These are phyloP conservation scores for Brachionus paranguensis DNA, from an alignment of 1,140 invertebrate species.

Conservation along the genomic window DNA sequence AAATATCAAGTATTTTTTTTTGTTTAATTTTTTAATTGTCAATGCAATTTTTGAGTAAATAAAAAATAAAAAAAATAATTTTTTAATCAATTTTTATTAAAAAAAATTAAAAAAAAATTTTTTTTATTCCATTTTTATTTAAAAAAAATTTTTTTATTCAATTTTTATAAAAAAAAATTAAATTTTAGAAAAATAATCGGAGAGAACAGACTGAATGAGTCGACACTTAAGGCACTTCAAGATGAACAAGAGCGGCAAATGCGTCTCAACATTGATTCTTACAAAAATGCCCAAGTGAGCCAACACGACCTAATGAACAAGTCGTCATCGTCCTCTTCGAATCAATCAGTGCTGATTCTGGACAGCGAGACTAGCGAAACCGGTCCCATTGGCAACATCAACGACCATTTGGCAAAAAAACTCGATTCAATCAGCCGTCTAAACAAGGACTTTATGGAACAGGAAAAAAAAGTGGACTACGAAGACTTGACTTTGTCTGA, in stretches of 20 bases:
- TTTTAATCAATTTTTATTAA: background rate
- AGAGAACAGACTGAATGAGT: slow-evolving; percentile 19
- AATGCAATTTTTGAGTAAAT: too few species aligned
- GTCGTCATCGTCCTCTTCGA: background rate
- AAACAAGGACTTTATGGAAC: background rate
- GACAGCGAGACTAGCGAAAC: background rate
- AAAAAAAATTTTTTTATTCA: background rate
- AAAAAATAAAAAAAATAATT: background rate
- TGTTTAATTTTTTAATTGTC: background rate
- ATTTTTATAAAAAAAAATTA: background rate
- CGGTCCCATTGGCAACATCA: background rate
- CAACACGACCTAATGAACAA: background rate
- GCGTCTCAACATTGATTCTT: background rate
- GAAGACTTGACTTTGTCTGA: background rate
- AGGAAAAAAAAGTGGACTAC: slow-evolving; percentile 8
- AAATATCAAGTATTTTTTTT: background rate
- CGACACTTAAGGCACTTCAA: slow-evolving; percentile 11
- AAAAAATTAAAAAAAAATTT: background rate
- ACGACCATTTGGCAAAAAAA: background rate
- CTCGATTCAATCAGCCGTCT: background rate
- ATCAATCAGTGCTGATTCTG: background rate
- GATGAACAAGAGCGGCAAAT: slow-evolving; percentile 40
- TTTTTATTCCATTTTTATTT: background rate
- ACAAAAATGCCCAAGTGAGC: background rate
- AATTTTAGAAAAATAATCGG: background rate